phyloP scores from a whole-genome alignment of 2,797 vertebrate species.

The Buceros bicornis region DNA sequence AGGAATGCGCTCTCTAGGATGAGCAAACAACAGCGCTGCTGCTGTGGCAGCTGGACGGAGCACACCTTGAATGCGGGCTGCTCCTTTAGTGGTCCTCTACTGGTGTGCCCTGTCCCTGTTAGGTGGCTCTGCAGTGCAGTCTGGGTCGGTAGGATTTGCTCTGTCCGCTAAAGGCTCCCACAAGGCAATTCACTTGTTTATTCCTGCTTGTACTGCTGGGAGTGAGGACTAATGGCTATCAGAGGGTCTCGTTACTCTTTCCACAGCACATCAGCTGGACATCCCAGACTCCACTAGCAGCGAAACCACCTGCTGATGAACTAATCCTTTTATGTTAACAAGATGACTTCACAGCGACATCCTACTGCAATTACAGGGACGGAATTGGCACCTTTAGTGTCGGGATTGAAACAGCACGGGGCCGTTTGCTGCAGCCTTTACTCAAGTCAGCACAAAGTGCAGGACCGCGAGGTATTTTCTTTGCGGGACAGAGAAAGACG shows the following conservation, averaged over 20 bases:
- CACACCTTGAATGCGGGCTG: fast-evolving
- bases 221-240: neutral
- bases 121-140: fast-evolving
- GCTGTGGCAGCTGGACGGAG: neutral
- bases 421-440: neutral
- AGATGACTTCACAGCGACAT: neutral
- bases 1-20: neutral
- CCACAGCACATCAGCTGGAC: neutral
- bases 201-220: neutral
- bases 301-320: neutral
- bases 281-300: neutral
- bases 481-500: neutral
- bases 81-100: neutral
- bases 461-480: neutral
- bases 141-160: neutral
- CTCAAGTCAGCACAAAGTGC: neutral
- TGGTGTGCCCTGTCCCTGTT: neutral
- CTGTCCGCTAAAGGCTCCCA: neutral
- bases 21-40: neutral
- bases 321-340: neutral
- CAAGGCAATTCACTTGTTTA: neutral
- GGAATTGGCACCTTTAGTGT: fast-evolving
- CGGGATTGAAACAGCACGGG: neutral
- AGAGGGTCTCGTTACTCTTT: neutral
- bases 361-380: neutral